Evolutionary conservation across 1,140 invertebrate genomes (phyloP).

Genomic region (Meloidogyne exigua): DNA sequence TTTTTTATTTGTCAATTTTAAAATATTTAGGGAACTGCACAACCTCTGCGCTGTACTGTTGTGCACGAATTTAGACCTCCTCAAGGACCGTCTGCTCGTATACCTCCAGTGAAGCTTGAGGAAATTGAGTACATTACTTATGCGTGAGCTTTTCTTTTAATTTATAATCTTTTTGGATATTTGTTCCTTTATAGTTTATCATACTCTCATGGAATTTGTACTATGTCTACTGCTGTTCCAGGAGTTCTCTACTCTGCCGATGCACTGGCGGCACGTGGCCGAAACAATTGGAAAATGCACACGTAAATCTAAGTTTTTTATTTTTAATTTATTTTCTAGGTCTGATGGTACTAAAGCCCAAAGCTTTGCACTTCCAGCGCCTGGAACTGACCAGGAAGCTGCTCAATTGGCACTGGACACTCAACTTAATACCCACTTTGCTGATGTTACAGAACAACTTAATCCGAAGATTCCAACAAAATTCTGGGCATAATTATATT

Average conservation of each 20-base stretch:
- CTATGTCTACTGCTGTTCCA: background rate
- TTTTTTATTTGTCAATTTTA: background rate
- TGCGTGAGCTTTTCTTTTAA: background rate
- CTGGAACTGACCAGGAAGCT: background rate
- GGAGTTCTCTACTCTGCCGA: background rate
- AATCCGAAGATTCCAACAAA: conserved; percentile 28
- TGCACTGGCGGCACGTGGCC: conserved; percentile 8
- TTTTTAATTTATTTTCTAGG: background rate
- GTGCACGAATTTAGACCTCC: conserved; percentile 22
- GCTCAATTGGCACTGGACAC: background rate
- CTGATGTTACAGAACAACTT: conserved; percentile 17
- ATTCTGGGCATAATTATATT: conserved; percentile 27
- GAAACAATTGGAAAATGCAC: conserved; percentile 22
- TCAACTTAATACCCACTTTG: conserved; percentile 3
- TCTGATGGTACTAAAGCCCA: background rate
- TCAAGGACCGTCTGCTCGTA: background rate
- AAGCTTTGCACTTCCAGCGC: background rate
- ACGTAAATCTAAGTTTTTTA: conserved; percentile 11
- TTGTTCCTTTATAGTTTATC: background rate
- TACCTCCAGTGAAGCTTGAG: conserved; percentile 9
- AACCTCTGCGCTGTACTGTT: conserved; percentile 40
- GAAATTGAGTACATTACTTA: conserved; percentile 29
- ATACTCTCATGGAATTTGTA: conserved; percentile 15
- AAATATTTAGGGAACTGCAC: conserved; percentile 31
- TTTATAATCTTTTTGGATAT: background rate